Conservation (phyloP, 2,113 vertebrate genomes). For the Macrotis lagotis region DNA sequence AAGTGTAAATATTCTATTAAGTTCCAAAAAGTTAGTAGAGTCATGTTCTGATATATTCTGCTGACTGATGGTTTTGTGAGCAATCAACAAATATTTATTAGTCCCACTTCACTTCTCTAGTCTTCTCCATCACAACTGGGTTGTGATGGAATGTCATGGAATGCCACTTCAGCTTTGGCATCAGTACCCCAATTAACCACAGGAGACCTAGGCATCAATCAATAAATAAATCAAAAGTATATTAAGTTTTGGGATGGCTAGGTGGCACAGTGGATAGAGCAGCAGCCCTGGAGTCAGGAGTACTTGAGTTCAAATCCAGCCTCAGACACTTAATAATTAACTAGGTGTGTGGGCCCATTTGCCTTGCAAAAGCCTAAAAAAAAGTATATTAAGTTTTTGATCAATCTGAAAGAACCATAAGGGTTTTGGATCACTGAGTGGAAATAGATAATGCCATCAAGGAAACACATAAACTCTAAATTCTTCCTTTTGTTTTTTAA, state of each 20-base stretch:
- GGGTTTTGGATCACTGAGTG: background rate
- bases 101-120: background rate
- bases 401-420: background rate
- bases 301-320: no score
- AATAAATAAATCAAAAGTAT: background rate
- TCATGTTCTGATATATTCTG: background rate
- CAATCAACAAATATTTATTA: constrained; percentile 39
- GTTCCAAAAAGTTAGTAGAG: background rate
- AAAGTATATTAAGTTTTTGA: no score
- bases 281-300: no score
- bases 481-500: background rate
- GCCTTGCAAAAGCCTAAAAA: no score
- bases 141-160: background rate
- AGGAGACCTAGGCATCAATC: background rate
- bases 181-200: background rate
- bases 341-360: no score
- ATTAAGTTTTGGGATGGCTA: background rate
- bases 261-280: no score
- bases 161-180: background rate
- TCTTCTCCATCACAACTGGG: background rate
- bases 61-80: background rate
- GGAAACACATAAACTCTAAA: background rate
- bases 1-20: background rate
- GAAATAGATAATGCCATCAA: background rate
- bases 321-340: no score